phyloP scores from a whole-genome alignment of 1,140 invertebrate species.

The Pachypsylla venusta region DNA sequence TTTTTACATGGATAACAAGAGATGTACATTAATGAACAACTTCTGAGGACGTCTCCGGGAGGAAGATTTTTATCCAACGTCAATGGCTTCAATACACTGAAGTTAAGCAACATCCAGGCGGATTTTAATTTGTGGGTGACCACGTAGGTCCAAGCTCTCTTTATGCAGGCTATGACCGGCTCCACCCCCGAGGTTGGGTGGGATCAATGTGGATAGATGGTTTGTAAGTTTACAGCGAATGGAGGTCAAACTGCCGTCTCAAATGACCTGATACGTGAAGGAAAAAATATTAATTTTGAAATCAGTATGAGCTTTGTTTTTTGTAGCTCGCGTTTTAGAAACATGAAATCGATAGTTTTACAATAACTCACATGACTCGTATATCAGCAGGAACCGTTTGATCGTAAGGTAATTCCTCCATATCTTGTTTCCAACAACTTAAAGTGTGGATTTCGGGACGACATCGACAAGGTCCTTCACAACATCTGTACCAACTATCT shows the following conservation, averaged over 20 bases:
- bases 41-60: too few species aligned
- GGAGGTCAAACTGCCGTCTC: background rate
- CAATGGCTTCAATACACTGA: background rate
- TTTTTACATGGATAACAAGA: too few species aligned
- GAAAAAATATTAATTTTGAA: background rate
- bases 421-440: slow-evolving; percentile 52
- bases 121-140: too few species aligned
- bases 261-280: background rate
- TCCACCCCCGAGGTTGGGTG: background rate
- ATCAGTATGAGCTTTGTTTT: background rate
- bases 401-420: slow-evolving; percentile 44
- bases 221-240: too few species aligned
- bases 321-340: too few species aligned
- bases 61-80: too few species aligned
- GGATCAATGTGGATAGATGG: too few species aligned
- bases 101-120: too few species aligned
- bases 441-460: slow-evolving; percentile 43
- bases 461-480: slow-evolving; percentile 50
- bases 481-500: slow-evolving; percentile 53
- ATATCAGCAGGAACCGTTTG: slow-evolving; percentile 53
- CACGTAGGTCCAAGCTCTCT: too few species aligned
- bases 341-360: too few species aligned
- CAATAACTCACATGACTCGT: slow-evolving; percentile 41
- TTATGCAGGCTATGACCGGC: background rate
- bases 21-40: too few species aligned